phyloP scores from a whole-genome alignment of 2,113 vertebrate species.

The Peromyscus californicus region DNA sequence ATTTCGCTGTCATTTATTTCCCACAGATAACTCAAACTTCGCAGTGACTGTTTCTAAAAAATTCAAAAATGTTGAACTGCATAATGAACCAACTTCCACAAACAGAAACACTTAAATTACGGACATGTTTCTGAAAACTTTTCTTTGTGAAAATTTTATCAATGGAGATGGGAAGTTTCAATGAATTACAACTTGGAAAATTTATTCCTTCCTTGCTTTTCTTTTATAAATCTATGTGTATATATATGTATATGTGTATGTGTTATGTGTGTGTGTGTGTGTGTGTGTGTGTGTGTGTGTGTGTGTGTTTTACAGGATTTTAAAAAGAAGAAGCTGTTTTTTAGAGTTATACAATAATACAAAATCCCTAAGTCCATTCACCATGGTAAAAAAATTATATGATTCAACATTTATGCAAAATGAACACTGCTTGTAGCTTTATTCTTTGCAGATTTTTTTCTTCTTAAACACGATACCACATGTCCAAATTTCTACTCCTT shows the following conservation, averaged over 20 bases:
- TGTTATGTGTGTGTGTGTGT: neutral
- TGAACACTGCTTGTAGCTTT: slow-evolving; percentile 56
- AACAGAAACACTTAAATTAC: slow-evolving; percentile 3
- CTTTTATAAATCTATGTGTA: neutral
- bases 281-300: neutral
- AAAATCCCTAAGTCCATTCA: slow-evolving; percentile 72
- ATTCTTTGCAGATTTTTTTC: slow-evolving; percentile 47
- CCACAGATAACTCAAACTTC: slow-evolving; percentile 43
- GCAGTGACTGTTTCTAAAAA: slow-evolving; percentile 7
- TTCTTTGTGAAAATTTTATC: neutral
- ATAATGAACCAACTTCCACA: slow-evolving; percentile 30
- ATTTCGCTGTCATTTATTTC: neutral
- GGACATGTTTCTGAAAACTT: slow-evolving; percentile 31
- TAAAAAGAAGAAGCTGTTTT: slow-evolving; percentile 69
- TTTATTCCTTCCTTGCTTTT: slow-evolving; percentile 34
- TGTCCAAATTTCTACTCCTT: slow-evolving; percentile 55
- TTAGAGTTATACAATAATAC: slow-evolving; percentile 69
- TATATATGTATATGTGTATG: neutral
- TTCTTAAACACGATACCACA: slow-evolving; percentile 77
- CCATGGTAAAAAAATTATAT: neutral
- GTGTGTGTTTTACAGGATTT: slow-evolving; percentile 41
- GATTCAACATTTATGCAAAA: slow-evolving; percentile 70
- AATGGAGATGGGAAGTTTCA: neutral
- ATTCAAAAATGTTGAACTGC: slow-evolving; percentile 29
- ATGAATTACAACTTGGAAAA: slow-evolving; percentile 19